phyloP scores from a whole-genome alignment of 2,113 vertebrate species.

The Oxyura jamaicensis region DNA sequence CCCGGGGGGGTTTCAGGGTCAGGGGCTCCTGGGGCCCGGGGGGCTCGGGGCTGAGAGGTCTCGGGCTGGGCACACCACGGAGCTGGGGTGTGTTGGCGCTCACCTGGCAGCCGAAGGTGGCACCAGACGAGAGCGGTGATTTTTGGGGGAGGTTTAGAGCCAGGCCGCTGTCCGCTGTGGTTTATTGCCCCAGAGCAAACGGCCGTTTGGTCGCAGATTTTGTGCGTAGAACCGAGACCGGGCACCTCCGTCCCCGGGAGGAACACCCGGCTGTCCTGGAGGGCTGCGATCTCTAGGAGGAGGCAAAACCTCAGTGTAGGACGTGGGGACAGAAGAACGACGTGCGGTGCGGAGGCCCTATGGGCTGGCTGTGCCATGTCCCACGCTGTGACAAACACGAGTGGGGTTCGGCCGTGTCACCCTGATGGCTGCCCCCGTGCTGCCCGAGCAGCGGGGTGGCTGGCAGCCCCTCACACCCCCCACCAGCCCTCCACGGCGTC shows the following conservation, averaged over 20 bases:
- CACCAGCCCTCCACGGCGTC: neutral
- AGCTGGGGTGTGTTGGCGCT: neutral
- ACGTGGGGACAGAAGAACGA: neutral
- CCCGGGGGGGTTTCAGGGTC: no score
- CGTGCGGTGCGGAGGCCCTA: fast-evolving
- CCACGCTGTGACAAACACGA: neutral
- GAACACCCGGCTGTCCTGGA: neutral
- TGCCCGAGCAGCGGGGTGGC: slow-evolving; percentile 11
- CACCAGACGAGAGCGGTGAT: neutral
- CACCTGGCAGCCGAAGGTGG: neutral
- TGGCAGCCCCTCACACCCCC: neutral
- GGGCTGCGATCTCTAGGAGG: neutral
- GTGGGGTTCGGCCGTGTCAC: neutral
- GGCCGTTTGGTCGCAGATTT: neutral
- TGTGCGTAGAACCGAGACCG: neutral
- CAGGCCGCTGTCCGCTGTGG: neutral
- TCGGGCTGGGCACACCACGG: no score
- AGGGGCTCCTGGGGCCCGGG: no score
- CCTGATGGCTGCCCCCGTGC: neutral
- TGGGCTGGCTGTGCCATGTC: neutral
- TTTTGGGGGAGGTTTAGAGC: neutral
- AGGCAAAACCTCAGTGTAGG: neutral
- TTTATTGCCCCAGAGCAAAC: neutral
- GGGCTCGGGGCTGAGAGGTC: no score
- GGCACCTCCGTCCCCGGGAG: neutral